Evolutionary conservation across 2,888 invertebrate species (phyloP).

Genomic region (Lasioglossum lativentre): DNA sequence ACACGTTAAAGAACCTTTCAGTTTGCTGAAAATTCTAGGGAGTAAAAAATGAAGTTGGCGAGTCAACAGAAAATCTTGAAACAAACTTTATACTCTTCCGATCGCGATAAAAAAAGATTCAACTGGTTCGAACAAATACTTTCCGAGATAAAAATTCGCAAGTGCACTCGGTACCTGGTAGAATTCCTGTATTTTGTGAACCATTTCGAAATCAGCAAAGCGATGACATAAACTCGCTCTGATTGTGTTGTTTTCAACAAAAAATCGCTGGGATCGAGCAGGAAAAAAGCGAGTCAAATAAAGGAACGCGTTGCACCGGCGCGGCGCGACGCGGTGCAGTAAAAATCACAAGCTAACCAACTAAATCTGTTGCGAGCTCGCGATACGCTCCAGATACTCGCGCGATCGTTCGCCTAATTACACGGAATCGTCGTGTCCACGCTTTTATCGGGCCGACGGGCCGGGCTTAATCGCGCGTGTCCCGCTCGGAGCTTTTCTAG

Average conservation of each 20-base stretch:
- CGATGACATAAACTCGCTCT: neutral
- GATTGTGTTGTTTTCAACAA: neutral
- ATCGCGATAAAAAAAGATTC: neutral
- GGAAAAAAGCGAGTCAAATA: neutral
- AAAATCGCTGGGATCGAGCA: neutral
- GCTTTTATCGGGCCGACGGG: neutral
- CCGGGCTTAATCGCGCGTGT: slow-evolving; percentile 2
- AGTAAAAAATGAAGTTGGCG: neutral
- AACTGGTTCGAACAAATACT: neutral
- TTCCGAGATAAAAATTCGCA: neutral
- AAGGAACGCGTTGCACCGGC: neutral
- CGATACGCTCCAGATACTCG: neutral
- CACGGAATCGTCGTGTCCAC: slow-evolving; percentile 1
- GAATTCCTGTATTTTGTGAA: neutral
- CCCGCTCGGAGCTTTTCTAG: neutral
- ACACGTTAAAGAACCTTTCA: neutral
- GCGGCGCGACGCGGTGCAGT: neutral
- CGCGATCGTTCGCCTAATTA: slow-evolving; percentile 1
- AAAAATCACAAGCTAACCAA: neutral
- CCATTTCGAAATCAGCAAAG: neutral
- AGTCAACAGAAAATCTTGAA: neutral
- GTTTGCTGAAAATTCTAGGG: fast-evolving
- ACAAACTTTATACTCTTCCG: neutral
- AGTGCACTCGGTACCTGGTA: neutral
- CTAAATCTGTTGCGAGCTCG: slow-evolving; percentile 5